Evolutionary conservation across 2,797 vertebrate genomes (phyloP), one percentile per base, ranked within the genome.

Genomic region (Pygocentrus nattereri): DNA sequence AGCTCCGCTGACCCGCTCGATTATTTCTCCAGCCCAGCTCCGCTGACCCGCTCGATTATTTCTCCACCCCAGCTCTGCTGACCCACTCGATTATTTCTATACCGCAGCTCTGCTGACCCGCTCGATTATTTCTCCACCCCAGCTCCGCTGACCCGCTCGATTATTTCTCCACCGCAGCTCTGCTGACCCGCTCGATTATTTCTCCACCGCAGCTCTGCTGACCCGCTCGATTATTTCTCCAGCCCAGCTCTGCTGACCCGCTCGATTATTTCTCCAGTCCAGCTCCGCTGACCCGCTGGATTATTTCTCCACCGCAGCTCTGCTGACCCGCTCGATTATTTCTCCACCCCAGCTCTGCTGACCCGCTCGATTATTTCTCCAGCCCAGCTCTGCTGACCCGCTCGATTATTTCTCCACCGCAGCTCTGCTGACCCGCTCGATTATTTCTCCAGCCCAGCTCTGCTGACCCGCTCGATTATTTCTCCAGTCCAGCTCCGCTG

Each of bases 11-110:
- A 2, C 49, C 4, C 0, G 21, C 49, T 3, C 49, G 49, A 52
- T 52, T 54, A n/a, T 58, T 58, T 23, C n/a, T n/a, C n/a, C n/a
- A n/a, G n/a, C n/a, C n/a, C n/a, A n/a, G n/a, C n/a, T n/a, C n/a
- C n/a, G n/a, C n/a, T n/a, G n/a, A n/a, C 72, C 41, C 62, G 78
- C 38, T 38, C 15, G 31, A 65, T 34, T 67, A 21, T 67, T 67
- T 15, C 6, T 19, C 8, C 86, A 67, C n/a, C 72, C 44, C 78
- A 87, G n/a, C 8, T 1, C 8, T 10, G 44, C 44, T 13, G 49
- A 2, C 49, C 4, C 0, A 21, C 49, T 3, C 49, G 49, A 52
- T 52, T 54, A n/a, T 58, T 58, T 23, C n/a, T n/a, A n/a, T n/a
- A n/a, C n/a, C n/a, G n/a, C n/a, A n/a, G n/a, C n/a, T n/a, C n/a